Evolutionary conservation across 2,113 vertebrate species (phyloP).

Genomic region (Macrotus californicus): DNA sequence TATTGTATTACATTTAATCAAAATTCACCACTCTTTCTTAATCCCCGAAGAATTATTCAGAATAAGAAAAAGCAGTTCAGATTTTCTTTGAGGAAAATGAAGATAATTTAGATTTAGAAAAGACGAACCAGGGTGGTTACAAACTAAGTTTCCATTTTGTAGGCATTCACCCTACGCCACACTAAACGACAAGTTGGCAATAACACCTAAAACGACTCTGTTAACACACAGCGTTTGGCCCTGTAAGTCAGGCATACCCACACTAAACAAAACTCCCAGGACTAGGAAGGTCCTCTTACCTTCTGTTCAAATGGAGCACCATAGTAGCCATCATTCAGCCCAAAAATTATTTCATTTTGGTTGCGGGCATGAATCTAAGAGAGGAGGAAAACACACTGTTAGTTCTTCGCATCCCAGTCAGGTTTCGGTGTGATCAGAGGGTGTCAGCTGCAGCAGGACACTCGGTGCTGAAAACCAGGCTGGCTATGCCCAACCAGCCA

Average conservation of each 20-base stretch:
- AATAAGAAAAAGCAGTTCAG: not conserved
- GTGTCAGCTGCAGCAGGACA: not conserved
- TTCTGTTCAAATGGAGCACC: constrained; percentile 95
- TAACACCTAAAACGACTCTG: not conserved
- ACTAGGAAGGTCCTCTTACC: constrained; percentile 78
- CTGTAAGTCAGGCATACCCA: not conserved
- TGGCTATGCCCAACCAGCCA: not conserved
- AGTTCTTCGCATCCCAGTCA: constrained; percentile 14
- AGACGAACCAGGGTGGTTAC: not conserved
- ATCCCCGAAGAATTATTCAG: not conserved
- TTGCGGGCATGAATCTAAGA: constrained; percentile 93
- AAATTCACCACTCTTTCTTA: not conserved
- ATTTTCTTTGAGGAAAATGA: constrained; percentile 36
- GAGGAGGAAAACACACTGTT: constrained; percentile 9
- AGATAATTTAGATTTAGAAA: constrained; percentile 35
- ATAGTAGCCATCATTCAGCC: constrained; percentile 97
- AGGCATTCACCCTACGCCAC: not conserved
- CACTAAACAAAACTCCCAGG: not conserved
- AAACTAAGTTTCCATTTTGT: not conserved
- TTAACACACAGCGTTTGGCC: not conserved
- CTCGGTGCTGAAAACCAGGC: not conserved
- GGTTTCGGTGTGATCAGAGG: not conserved
- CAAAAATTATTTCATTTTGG: constrained; percentile 98
- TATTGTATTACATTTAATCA: not conserved
- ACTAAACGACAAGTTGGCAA: not conserved